phyloP scores from a whole-genome alignment of 2,113 vertebrate species.

The Elaphurus davidianus region DNA sequence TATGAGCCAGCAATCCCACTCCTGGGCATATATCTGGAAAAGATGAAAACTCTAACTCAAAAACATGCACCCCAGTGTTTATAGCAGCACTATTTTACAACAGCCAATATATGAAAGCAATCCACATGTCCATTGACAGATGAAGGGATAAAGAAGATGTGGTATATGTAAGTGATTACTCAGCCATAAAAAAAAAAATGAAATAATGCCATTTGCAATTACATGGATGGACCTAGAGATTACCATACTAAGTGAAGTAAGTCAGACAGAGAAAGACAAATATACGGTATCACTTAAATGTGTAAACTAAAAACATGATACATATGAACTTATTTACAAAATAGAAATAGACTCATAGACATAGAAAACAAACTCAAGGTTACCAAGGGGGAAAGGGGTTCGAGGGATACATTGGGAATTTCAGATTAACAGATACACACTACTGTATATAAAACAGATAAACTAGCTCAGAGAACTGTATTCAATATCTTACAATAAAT shows the following conservation, averaged over 20 bases:
- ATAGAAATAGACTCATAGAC: background rate
- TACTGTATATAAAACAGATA: background rate
- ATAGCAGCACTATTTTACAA: background rate
- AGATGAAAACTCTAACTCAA: background rate
- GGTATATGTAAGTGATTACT: background rate
- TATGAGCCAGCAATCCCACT: background rate
- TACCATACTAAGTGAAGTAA: background rate
- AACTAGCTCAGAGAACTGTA: background rate
- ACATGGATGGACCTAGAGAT: background rate
- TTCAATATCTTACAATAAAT: background rate
- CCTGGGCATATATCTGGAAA: background rate
- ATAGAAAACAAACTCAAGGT: background rate
- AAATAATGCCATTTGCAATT: background rate
- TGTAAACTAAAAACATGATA: background rate
- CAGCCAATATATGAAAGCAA: background rate
- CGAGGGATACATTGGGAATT: background rate
- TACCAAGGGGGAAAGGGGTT: background rate
- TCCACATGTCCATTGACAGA: background rate
- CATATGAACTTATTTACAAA: background rate
- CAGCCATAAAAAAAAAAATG: background rate
- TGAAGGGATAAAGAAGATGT: background rate
- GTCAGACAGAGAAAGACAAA: background rate
- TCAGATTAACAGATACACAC: background rate
- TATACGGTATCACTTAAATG: background rate
- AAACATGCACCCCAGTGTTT: background rate